Percentiles rank a stretch among this genome's conserved stretches.
phyloP scores from a whole-genome alignment of 2,797 vertebrate genomes.

The Lagorchestes hirsutus region DNA sequence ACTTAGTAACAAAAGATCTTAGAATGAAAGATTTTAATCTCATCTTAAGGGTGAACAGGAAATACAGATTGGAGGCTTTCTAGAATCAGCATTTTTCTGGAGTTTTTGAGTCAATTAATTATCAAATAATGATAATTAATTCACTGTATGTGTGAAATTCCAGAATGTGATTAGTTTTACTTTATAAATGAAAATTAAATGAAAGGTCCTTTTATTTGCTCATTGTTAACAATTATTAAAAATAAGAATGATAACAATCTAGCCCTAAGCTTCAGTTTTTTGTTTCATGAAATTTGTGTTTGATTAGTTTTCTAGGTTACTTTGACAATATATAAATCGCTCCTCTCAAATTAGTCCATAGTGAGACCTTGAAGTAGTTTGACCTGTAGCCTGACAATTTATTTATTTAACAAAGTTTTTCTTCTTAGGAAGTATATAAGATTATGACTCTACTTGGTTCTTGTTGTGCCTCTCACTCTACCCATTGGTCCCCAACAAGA shows the following conservation, averaged over 20 bases:
- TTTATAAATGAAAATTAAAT: too few relatives aligned
- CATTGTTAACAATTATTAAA: background rate
- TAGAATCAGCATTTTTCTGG: too few relatives aligned
- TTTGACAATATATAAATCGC: background rate
- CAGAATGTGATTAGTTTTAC: too few relatives aligned
- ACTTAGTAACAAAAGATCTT: too few relatives aligned
- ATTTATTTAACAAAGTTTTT: background rate
- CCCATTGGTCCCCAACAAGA: background rate
- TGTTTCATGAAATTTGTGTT: background rate
- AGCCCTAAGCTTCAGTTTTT: background rate
- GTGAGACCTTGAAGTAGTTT: background rate
- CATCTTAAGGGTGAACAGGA: too few relatives aligned
- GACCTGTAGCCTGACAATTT: background rate
- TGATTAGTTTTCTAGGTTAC: background rate
- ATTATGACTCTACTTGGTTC: background rate
- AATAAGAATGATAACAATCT: background rate
- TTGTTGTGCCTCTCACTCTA: background rate
- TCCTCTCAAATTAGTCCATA: background rate
- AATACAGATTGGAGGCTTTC: too few relatives aligned
- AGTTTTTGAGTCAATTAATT: too few relatives aligned
- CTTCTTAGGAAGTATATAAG: background rate
- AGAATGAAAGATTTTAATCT: too few relatives aligned
- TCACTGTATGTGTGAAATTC: too few relatives aligned
- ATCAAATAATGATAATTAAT: too few relatives aligned
- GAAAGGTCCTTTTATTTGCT: too few relatives aligned